phyloP scores from a whole-genome alignment of 2,113 vertebrate genomes.

The Odobenus rosmarus region DNA sequence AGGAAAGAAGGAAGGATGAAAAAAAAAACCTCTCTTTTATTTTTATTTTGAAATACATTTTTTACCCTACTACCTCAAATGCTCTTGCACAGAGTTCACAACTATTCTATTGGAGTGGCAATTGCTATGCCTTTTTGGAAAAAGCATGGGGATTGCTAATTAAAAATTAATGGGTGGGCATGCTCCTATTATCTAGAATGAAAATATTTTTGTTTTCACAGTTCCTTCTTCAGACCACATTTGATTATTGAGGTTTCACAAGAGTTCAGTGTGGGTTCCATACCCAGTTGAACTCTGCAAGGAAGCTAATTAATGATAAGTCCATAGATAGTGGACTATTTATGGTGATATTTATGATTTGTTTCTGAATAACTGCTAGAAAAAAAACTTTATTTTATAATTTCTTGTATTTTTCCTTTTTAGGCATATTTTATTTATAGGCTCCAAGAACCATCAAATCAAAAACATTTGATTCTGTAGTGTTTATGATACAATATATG shows the following conservation, averaged over 20 bases:
- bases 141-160: neutral
- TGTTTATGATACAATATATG: conserved; percentile 46
- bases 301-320: neutral
- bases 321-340: neutral
- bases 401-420: neutral
- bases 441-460: neutral
- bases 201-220: conserved; percentile 25
- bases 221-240: neutral
- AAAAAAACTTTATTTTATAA: neutral
- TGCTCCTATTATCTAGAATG: neutral
- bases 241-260: neutral
- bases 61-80: neutral
- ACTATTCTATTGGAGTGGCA: neutral
- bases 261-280: neutral
- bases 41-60: neutral
- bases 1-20: neutral
- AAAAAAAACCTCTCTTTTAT: neutral
- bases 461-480: conserved; percentile 51
- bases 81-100: neutral
- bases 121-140: neutral
- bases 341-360: conserved; percentile 10
- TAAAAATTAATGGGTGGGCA: neutral
- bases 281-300: neutral
- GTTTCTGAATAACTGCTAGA: neutral
- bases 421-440: conserved; percentile 50